phyloP scores from a whole-genome alignment of 2,113 vertebrate species.

The Sylvicapra grimmia region DNA sequence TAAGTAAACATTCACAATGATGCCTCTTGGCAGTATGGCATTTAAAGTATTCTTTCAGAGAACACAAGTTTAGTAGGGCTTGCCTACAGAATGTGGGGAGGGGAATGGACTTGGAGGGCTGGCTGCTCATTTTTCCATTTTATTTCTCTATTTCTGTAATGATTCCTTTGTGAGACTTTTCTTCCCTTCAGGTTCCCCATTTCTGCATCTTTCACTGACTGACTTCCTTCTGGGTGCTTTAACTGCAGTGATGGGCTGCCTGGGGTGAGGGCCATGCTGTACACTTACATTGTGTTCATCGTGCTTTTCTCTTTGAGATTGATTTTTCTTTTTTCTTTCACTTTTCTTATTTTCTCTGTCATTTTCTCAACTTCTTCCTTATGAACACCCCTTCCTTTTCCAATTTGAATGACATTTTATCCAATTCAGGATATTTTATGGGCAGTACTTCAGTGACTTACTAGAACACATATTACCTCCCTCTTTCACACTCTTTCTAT shows the following conservation, averaged over 20 bases:
- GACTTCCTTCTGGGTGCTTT: neutral
- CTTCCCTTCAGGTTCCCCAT: neutral
- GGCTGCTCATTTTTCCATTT: neutral
- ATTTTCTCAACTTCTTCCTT: neutral
- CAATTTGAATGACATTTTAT: neutral
- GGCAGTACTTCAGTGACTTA: neutral
- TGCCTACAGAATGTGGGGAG: neutral
- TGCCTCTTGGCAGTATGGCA: neutral
- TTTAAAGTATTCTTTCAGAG: neutral
- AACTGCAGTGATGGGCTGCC: no score
- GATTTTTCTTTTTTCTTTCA: neutral
- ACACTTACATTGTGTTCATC: neutral
- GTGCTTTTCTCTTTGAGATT: neutral
- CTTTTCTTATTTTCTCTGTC: neutral
- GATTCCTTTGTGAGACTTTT: neutral
- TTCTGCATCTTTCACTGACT: neutral
- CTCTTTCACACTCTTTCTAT: neutral
- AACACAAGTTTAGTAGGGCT: neutral
- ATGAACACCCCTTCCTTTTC: neutral
- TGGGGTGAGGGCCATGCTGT: accelerated
- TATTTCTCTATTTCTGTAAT: neutral
- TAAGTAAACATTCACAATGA: neutral
- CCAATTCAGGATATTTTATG: neutral
- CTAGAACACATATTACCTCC: neutral
- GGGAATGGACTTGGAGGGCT: neutral